Base-by-base conservation (phyloP, 92 coral and sea anemone species). In the Anthopleura xanthogrammica region DNA sequence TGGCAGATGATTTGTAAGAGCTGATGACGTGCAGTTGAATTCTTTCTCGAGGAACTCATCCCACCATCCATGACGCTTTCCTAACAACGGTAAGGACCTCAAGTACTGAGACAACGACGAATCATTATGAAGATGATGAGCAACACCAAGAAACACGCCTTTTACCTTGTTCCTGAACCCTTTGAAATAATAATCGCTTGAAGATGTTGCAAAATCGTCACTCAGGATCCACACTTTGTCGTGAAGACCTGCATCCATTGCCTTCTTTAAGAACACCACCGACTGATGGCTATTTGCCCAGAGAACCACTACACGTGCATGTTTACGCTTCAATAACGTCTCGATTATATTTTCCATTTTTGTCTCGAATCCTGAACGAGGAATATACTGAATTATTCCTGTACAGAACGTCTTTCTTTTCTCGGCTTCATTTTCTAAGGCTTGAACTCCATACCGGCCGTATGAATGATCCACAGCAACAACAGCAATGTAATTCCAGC, bases 401-500 rank as follows among this genome's bases (percentile, higher is more conserved):
- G 75, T 52, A 48, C 91, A 88, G 68, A 91, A 91, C 23, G 88
- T 77, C 16, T 85, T 82, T 16, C 87, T 41, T 16, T 57, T 60
- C 62, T 66, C 29, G 3, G 94, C 86, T 58, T 90, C 87, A 66
- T 77, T 41, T 72, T 87, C 91, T 42, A 90, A 56, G 19, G 88
- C 89, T 65, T 62, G 72, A 11, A 88, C 90, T 16, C 92, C 94
- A 20, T 79, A 86, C 43, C 94, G 85, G 14, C 91, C 91, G 40
- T 88, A 86, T 66, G 86, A 86, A 40, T 81, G 89, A 46, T 89
- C 89, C 12, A 85, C 86, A 1, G 92, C 92, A 0, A 91, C 85
- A 7, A 87, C 81, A 2, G 83, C 92, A 0, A 91, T 86, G 60
- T 91, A 88, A 66, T 72, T 89, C 94, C 94, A 91, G 72, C 80